phyloP scores from a whole-genome alignment of 2,113 vertebrate species.

The Lagenorhynchus albirostris region DNA sequence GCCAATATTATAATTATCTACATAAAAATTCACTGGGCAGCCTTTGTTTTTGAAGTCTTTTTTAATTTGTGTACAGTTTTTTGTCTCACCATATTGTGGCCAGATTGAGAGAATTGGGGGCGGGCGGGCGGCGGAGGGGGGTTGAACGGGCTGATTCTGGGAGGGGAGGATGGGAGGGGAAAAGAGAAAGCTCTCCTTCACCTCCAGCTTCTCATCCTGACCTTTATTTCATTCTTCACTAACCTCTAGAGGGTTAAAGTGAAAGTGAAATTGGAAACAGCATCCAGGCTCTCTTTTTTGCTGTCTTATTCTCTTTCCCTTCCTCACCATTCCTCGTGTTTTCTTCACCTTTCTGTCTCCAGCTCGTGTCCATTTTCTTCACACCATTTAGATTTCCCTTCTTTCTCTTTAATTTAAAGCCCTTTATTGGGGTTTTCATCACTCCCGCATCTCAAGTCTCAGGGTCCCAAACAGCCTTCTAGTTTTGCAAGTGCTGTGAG shows the following conservation, averaged over 20 bases:
- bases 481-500: background rate
- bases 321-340: background rate
- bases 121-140: fast-evolving
- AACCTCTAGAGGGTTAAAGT: background rate
- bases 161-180: fast-evolving
- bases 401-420: background rate
- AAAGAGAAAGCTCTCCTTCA: background rate
- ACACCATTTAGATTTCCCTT: background rate
- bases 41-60: background rate
- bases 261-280: background rate
- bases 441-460: background rate
- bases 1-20: constrained; percentile 65
- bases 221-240: background rate
- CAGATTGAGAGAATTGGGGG: background rate
- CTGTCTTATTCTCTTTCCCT: background rate
- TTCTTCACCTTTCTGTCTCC: background rate
- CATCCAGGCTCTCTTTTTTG: background rate
- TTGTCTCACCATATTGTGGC: constrained; percentile 21
- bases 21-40: constrained; percentile 57
- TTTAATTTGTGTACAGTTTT: constrained; percentile 8
- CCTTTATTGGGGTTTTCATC: background rate
- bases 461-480: no score
- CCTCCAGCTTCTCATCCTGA: background rate
- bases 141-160: background rate
- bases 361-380: background rate